phyloP scores from a whole-genome alignment of 2,113 vertebrate genomes.

The Polyodon spathula region DNA sequence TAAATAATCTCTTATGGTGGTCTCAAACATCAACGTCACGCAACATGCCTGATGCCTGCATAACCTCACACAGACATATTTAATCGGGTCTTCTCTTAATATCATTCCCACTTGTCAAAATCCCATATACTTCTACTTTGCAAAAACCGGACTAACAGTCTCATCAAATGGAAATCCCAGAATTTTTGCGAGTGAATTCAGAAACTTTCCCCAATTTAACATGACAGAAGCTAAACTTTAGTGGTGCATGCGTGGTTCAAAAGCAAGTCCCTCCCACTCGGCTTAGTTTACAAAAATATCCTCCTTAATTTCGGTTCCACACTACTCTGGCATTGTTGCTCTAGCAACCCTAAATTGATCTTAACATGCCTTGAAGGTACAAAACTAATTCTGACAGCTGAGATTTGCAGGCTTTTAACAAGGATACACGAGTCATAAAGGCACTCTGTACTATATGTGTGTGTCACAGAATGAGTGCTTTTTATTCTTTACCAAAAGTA shows the following conservation, averaged over 20 bases:
- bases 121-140: too few species aligned
- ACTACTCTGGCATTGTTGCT: neutral
- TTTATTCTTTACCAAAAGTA: conserved; percentile 35
- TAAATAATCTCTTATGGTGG: too few species aligned
- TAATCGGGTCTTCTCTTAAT: too few species aligned
- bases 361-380: neutral
- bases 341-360: neutral
- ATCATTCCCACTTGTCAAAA: too few species aligned
- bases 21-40: too few species aligned
- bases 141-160: too few species aligned
- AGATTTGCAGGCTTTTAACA: neutral
- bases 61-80: too few species aligned
- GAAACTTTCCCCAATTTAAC: neutral
- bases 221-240: neutral
- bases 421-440: neutral
- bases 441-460: neutral
- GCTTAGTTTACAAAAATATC: neutral
- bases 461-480: conserved; percentile 37
- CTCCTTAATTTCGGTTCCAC: neutral
- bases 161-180: too few species aligned
- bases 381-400: neutral
- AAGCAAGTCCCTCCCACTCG: neutral
- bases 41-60: too few species aligned
- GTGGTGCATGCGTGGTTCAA: neutral
- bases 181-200: neutral